phyloP scores from a whole-genome alignment of 2,888 invertebrate genomes.

The Eupithecia dodoneata region DNA sequence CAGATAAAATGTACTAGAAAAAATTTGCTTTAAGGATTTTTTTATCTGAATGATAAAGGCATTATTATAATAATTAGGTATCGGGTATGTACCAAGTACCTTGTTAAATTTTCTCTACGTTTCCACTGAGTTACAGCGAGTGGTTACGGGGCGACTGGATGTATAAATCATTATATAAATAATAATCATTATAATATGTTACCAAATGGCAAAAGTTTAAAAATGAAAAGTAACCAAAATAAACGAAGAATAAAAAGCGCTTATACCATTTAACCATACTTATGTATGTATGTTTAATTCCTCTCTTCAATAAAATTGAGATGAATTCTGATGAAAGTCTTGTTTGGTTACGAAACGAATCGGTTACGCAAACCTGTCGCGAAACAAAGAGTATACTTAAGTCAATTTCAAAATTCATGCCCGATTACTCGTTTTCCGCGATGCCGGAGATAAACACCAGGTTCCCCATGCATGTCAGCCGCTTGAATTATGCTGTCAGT shows the following conservation, averaged over 20 bases:
- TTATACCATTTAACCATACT: too few relatives aligned
- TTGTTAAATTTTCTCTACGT: too few relatives aligned
- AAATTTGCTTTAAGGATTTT: too few relatives aligned
- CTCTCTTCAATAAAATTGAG: neutral
- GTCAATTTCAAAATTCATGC: constrained; percentile 36
- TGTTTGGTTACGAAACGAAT: constrained; percentile 31
- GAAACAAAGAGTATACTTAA: constrained; percentile 35
- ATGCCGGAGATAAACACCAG: constrained; percentile 45
- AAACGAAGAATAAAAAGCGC: neutral
- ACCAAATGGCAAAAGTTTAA: too few relatives aligned
- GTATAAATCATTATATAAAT: too few relatives aligned
- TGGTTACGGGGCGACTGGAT: too few relatives aligned
- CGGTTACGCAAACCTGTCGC: constrained; percentile 30
- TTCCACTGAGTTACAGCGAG: too few relatives aligned
- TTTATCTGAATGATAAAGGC: too few relatives aligned
- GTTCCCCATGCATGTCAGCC: constrained; percentile 55
- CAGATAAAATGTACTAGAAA: too few relatives aligned
- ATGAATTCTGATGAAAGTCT: constrained; percentile 22
- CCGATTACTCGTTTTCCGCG: constrained; percentile 43
- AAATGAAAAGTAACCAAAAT: neutral
- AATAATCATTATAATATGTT: too few relatives aligned
- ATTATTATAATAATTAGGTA: too few relatives aligned
- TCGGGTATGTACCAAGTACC: too few relatives aligned
- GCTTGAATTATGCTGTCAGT: constrained; percentile 67
- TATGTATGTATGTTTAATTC: neutral